Base-by-base conservation (phyloP, 1,140 invertebrate genomes). In the Drosophila biarmipes region DNA sequence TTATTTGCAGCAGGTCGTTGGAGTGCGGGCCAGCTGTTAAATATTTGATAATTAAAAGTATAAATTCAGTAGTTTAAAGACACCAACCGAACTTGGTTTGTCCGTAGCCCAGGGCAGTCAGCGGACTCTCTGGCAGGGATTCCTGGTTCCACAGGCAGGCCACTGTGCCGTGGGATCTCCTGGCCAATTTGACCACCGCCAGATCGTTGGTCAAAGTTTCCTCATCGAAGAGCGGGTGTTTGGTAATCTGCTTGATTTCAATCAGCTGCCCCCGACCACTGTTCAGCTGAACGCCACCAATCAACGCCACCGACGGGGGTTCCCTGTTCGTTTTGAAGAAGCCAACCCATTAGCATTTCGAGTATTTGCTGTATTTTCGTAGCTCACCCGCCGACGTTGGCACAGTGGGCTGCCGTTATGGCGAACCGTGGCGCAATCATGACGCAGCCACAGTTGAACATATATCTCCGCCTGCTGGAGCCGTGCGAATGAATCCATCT, bases 331-430 rank as follows among this genome's bases (percentile, higher is more conserved):
- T 46, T 67, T 37, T 19, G 11, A 29, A 31, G 29, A 51, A 49
- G 6, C 37, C 14, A 45, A 31, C 14, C 17, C 31, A 69, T 77
- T 68, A 76, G 55, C 73, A 78, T 77, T 56, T 72, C 35, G 31
- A 34, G 27, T 77, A 24, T 48, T 52, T 14, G 12, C 14, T 27
- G 12, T 34, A 12, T 40, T 42, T 15, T 46, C 29, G 38, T 51
- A 51, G n/a, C 64, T 71, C 54, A 82, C 78, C 80, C 80, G 19
- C 63, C 59, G 27, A 84, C 21, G 15, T 34, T 69, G 37, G 69
- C 56, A 75, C 79, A 84, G 61, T 84, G 80, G 29, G 79, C 80
- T 5, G 64, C 80, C 45, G 80, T 82, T 64, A 84, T 27, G 19
- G 67, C 80, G 40, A 66, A 84, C 64, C 56, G 56, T 8, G 29